Percentiles rank a stretch among this genome's conserved stretches.
Conservation (phyloP, 2,888 invertebrate genomes). For the Craniophora ligustri region DNA sequence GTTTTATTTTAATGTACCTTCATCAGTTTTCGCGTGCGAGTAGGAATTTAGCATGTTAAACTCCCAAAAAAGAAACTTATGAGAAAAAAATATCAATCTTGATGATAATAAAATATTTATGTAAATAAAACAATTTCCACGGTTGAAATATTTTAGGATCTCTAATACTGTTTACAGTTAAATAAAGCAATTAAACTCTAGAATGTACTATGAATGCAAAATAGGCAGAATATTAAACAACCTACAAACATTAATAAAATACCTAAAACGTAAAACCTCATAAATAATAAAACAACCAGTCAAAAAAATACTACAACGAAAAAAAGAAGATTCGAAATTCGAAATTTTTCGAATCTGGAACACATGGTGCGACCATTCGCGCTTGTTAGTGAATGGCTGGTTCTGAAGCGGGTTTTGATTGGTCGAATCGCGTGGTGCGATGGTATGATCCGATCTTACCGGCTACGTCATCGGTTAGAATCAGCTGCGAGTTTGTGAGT, state of each 20-base stretch:
- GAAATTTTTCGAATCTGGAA: conserved; percentile 34
- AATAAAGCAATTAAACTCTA: neutral
- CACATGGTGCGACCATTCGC: conserved; percentile 18
- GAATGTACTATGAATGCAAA: neutral
- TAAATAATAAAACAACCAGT: neutral
- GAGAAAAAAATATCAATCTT: no score
- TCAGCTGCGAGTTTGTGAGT: conserved; percentile 47
- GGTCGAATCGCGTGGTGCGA: conserved; percentile 41
- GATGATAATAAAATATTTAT: no score
- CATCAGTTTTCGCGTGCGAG: no score
- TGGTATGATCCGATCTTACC: conserved; percentile 41
- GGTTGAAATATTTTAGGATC: no score
- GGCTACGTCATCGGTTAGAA: conserved; percentile 28
- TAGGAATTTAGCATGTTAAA: no score
- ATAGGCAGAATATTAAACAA: neutral
- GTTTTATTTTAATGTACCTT: no score
- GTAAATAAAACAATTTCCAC: no score
- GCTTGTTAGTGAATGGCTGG: conserved; percentile 31
- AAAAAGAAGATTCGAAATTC: neutral
- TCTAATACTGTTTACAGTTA: neutral
- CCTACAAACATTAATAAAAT: neutral
- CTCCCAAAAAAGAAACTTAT: no score
- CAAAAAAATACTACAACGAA: neutral
- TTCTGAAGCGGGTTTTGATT: conserved; percentile 31
- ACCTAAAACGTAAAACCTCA: no score